These are phyloP conservation scores for Lasioglossum vierecki DNA, from an alignment of 2,888 invertebrate species.

Conservation along the genomic window DNA sequence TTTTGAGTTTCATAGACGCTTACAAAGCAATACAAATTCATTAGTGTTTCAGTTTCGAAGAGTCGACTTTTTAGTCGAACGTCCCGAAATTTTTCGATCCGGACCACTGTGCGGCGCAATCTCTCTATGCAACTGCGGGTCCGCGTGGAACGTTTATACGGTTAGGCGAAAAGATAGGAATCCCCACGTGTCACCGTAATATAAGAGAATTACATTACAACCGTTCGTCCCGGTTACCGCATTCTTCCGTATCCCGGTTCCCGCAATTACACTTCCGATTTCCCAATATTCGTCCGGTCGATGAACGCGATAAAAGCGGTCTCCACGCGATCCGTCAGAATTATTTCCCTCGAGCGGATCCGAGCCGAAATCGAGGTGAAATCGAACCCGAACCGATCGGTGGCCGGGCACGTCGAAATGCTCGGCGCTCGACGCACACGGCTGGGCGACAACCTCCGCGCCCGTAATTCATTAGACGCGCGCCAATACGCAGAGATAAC, in stretches of 20 bases:
- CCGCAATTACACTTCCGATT: constrained; percentile 23
- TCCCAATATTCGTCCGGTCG: constrained; percentile 29
- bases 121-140: not conserved
- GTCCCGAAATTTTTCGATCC: too few relatives aligned
- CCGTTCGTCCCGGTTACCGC: not conserved
- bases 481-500: constrained; percentile 59
- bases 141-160: not conserved
- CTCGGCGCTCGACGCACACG: constrained; percentile 7
- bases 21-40: too few relatives aligned
- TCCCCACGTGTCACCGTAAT: not conserved
- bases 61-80: too few relatives aligned
- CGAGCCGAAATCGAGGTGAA: not conserved
- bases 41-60: too few relatives aligned
- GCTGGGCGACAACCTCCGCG: not conserved
- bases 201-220: constrained; percentile 12
- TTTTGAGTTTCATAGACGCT: too few relatives aligned
- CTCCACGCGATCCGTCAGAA: constrained; percentile 23
- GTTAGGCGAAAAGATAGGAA: not conserved
- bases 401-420: not conserved
- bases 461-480: constrained; percentile 59
- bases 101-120: too few relatives aligned
- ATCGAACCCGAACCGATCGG: not conserved
- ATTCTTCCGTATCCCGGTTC: not conserved
- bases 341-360: constrained; percentile 34
- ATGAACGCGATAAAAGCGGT: constrained; percentile 22